These are phyloP conservation scores for Pangasianodon hypophthalmus DNA, from an alignment of 2,113 vertebrate genomes.

Conservation along the genomic window DNA sequence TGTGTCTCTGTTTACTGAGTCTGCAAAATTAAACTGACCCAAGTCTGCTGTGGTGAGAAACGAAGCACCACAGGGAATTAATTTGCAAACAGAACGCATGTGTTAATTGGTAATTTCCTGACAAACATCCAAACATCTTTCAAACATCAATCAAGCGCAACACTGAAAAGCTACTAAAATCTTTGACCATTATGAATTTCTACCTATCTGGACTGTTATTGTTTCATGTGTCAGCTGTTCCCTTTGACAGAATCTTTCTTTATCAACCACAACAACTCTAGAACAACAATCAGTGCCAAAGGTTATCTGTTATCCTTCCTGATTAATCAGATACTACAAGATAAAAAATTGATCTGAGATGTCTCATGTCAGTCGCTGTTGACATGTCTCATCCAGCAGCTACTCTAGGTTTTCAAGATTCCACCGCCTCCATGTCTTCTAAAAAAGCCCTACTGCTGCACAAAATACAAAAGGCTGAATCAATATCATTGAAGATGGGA, in stretches of 20 bases:
- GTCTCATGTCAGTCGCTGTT: conserved; percentile 9
- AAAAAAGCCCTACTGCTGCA: conserved; percentile 32
- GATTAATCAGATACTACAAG: conserved; percentile 52
- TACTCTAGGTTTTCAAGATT: neutral
- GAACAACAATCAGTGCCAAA: conserved; percentile 63
- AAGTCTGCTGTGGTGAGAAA: conserved; percentile 10
- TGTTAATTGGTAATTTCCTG: conserved; percentile 10
- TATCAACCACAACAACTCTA: conserved; percentile 57
- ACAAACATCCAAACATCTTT: conserved; percentile 18
- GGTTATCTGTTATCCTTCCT: conserved; percentile 40
- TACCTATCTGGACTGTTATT: neutral
- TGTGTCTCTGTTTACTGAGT: neutral
- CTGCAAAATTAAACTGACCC: neutral
- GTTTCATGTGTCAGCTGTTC: conserved; percentile 19
- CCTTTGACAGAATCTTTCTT: conserved; percentile 46
- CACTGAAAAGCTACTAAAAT: conserved; percentile 16
- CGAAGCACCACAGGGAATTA: conserved; percentile 27
- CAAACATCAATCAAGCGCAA: neutral
- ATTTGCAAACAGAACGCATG: conserved; percentile 16
- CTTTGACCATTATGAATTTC: neutral
- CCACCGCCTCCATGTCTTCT: conserved; percentile 32
- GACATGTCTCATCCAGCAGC: conserved; percentile 12
- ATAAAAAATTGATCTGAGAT: conserved; percentile 48
- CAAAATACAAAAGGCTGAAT: conserved; percentile 18
- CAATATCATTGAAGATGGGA: conserved; percentile 24